Base-by-base conservation (phyloP, 2,888 invertebrate species). In the Andrena bicolor region DNA sequence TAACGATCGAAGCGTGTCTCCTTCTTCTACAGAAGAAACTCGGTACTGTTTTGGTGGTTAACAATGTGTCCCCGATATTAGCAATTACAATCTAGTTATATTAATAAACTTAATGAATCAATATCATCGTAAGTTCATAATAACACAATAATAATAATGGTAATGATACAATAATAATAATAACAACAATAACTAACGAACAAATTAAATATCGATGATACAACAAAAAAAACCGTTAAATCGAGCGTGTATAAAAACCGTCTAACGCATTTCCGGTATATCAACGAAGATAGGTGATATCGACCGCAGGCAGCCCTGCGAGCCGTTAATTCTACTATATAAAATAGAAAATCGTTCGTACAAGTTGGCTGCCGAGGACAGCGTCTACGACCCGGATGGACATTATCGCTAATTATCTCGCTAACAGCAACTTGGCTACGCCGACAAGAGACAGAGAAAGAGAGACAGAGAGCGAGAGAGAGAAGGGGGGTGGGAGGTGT, bases 121-220 rank as follows among this genome's bases (percentile, higher is more conserved):
- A 83, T 85, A 85, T 81, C 72, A 76, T 83, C 82, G 82, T 77
- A 86, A 82, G 76, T 85, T 77, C 76, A 76, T 80, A 86, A 63
- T 84, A 82, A 65, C 71, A 81, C 77, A 76, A 68, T 87, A 74
- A 86, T 85, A 76, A 69, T 84, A 20, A 86, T 63, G 63, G 56
- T 76, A 65, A 76, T 80, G 79, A 66, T 82, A 79, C 80, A 58
- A 79, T 58, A 69, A 70, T 71, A 86, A 82, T 84, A 82, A 86
- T 84, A 75, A 89, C 84, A 87, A 89, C 80, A 80, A 73, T 79
- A 86, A 84, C 77, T 82, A 76, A 85, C 76, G 76, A 76, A 84
- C 81, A 86, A 86, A 82, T 86, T 81, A 85, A 88, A 84, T 84
- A 83, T 84, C 76, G 13, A n/a, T 65, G 56, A 58, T 63, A 71